phyloP scores from a whole-genome alignment of 1,140 invertebrate genomes.

The Matsumurasca onukii region DNA sequence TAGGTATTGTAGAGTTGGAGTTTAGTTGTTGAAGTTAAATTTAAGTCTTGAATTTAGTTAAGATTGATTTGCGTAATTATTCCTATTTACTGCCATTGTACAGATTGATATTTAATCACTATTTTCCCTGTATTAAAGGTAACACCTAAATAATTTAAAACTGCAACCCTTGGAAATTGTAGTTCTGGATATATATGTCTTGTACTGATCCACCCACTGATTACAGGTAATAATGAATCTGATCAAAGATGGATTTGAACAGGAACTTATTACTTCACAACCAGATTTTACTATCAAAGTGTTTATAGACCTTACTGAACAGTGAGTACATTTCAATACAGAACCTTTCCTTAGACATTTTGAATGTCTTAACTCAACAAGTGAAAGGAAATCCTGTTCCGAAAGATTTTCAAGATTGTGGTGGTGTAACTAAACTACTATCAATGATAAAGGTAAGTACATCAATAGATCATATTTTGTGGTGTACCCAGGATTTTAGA shows the following conservation, averaged over 20 bases:
- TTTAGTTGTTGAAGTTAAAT: too few species aligned
- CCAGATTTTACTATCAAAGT: slow-evolving; percentile 41
- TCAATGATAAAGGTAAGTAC: slow-evolving; percentile 47
- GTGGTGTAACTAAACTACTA: slow-evolving; percentile 43
- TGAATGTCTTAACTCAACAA: slow-evolving; percentile 43
- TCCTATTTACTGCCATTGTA: too few species aligned
- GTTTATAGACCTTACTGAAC: slow-evolving; percentile 43
- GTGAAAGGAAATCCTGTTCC: slow-evolving; percentile 44
- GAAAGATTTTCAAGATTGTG: slow-evolving; percentile 43
- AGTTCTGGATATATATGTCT: neutral
- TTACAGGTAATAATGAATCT: slow-evolving; percentile 37
- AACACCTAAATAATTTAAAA: too few species aligned
- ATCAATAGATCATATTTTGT: too few species aligned
- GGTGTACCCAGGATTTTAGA: too few species aligned
- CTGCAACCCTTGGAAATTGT: too few species aligned
- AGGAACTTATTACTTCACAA: neutral
- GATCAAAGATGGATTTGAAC: neutral
- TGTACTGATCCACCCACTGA: neutral
- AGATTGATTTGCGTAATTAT: too few species aligned
- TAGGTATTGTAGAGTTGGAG: too few species aligned
- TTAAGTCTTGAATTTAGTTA: too few species aligned
- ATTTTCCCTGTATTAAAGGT: too few species aligned
- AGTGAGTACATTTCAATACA: slow-evolving; percentile 47
- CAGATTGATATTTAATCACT: too few species aligned
- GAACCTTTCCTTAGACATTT: slow-evolving; percentile 41